phyloP scores from a whole-genome alignment of 2,797 vertebrate genomes.

The Silurus lanzhouensis region DNA sequence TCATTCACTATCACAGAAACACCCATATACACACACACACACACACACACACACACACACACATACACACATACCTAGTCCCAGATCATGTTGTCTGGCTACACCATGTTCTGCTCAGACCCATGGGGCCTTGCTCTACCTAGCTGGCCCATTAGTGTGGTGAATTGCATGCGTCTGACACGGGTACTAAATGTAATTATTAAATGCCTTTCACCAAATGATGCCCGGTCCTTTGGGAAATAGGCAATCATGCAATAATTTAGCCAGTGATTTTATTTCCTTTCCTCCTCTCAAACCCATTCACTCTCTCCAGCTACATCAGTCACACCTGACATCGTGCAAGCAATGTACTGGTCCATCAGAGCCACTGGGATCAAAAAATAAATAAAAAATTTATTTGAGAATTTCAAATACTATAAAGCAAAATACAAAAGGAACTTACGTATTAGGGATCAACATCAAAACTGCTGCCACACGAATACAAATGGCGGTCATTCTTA shows the following conservation, averaged over 20 bases:
- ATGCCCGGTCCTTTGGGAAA: slow-evolving; percentile 93
- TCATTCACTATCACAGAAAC: slow-evolving; percentile 47
- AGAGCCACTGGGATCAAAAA: not conserved
- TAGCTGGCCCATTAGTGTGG: slow-evolving; percentile 92
- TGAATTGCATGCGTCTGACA: slow-evolving; percentile 99
- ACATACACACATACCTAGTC: slow-evolving; percentile 61
- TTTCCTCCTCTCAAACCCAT: slow-evolving; percentile 59
- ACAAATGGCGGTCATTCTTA: not conserved
- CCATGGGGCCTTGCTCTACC: slow-evolving; percentile 88
- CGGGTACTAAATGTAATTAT: slow-evolving; percentile 98
- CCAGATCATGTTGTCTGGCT: slow-evolving; percentile 74
- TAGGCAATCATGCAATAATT: slow-evolving; percentile 99
- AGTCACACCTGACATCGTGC: not conserved
- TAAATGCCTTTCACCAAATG: slow-evolving; percentile 99
- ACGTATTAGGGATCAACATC: not conserved
- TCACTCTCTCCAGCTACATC: slow-evolving; percentile 10
- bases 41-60: not conserved
- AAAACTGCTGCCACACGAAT: not conserved
- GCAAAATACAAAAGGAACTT: not conserved
- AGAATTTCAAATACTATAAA: not conserved
- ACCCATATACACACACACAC: slow-evolving; percentile 53
- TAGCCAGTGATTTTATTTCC: slow-evolving; percentile 99
- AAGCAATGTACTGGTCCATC: not conserved
- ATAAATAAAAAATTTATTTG: not conserved
- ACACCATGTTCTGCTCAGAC: slow-evolving; percentile 81